Conservation (phyloP, 2,113 vertebrate genomes). For the Sylvilagus bachmani region DNA sequence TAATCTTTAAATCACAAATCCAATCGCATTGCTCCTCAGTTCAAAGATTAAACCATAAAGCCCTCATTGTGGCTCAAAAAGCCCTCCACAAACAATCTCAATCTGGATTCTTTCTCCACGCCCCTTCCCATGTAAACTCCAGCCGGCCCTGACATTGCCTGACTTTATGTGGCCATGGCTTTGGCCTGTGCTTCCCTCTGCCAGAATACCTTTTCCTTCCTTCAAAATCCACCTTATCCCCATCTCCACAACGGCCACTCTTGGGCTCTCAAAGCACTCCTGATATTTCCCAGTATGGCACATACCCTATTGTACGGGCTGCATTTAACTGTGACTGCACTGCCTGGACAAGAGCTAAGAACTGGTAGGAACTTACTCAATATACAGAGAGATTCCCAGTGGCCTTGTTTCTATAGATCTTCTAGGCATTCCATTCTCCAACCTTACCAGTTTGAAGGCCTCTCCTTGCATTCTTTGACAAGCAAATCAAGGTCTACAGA, state of each 20-base stretch:
- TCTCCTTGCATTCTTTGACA: neutral
- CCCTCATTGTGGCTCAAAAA: neutral
- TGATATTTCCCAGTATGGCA: neutral
- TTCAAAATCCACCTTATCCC: neutral
- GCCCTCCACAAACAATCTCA: neutral
- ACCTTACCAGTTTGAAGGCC: neutral
- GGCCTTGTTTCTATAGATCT: neutral
- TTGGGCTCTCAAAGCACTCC: neutral
- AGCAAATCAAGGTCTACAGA: neutral
- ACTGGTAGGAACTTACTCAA: neutral
- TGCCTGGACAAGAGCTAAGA: neutral
- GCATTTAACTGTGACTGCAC: neutral
- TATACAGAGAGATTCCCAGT: slow-evolving; percentile 2
- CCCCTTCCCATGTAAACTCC: fast-evolving
- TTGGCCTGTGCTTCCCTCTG: too few species aligned
- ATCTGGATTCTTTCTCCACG: neutral
- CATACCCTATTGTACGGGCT: neutral
- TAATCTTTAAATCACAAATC: slow-evolving; percentile 50
- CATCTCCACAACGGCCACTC: neutral
- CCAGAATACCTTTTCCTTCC: neutral
- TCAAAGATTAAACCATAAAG: slow-evolving; percentile 23
- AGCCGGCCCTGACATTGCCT: neutral
- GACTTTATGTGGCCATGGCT: neutral
- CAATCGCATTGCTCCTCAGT: neutral
- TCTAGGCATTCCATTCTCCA: slow-evolving; percentile 25